phyloP scores from a whole-genome alignment of 2,113 vertebrate species.

The Cnemophilus loriae region DNA sequence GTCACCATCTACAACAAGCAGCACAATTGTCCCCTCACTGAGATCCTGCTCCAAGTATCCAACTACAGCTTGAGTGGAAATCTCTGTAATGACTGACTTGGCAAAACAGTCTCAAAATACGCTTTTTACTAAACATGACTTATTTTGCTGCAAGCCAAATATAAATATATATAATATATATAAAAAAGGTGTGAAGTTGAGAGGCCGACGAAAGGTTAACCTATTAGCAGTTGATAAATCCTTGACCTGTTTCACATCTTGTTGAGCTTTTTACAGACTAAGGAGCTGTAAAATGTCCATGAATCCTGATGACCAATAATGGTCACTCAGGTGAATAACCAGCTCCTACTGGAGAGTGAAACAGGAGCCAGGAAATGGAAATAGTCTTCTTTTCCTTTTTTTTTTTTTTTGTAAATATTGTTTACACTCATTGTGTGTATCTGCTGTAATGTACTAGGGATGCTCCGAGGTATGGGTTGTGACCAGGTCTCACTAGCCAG shows the following conservation, averaged over 20 bases:
- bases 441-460: background rate
- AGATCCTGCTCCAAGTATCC: background rate
- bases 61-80: background rate
- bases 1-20: background rate
- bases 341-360: background rate
- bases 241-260: background rate
- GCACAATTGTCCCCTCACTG: background rate
- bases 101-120: background rate
- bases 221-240: background rate
- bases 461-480: background rate
- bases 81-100: background rate
- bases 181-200: background rate
- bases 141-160: background rate
- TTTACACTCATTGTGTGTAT: background rate
- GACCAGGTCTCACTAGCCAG: background rate
- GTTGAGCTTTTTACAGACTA: background rate
- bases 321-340: background rate
- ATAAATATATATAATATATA: background rate
- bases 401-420: background rate
- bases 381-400: background rate
- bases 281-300: background rate
- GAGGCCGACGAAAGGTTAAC: background rate
- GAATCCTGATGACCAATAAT: background rate
- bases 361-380: background rate
- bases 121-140: background rate